Base-by-base conservation (phyloP, 1,140 invertebrate genomes). In the Sipha flava region DNA sequence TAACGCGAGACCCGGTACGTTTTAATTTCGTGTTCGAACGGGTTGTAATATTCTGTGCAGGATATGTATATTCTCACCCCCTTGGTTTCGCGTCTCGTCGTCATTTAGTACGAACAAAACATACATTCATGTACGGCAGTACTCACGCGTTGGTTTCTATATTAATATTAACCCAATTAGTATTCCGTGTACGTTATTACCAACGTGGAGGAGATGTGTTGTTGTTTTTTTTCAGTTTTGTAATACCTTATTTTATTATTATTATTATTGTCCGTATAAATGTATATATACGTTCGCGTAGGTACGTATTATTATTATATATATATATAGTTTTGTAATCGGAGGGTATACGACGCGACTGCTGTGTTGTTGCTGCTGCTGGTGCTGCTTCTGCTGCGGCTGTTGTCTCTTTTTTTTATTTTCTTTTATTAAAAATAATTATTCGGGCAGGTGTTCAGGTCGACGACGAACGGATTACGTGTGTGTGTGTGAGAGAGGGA, bases 391-490 rank as follows among this genome's bases (percentile, higher is more conserved):
- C 37, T 43, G 64, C 40, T 68, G 40, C 79, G 26, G 73, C 73
- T 43, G 73, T 59, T 54, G 45, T 73, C 52, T 37, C 52, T 77
- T 66, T 64, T 37, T 64, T 40, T 52, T 34, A 31, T 34, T 26
- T 57, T 77, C 49, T 77, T 57, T 57, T 77, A 77, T 59, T 57
- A 77, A 77, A 77, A 57, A 77, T 77, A 77, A 77, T 77, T 77
- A 77, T 77, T 77, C 73, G 52, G 29, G 73, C 73, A 77, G 73
- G 73, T 77, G 73, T 77, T 77, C 52, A 21, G 68, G 23, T 54
- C 29, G 70, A 43, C 45, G 47, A 37, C 37, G 47, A 43, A 49
- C 40, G 40, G 66, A 45, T 45, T 47, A 47, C 40, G 64, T 16
- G 31, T 31, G 59, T 18, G 59, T n/a, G 31, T 31, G 62, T 26